Evolutionary conservation across 2,797 vertebrate genomes (phyloP), one percentile per base, ranked within the genome.

Genomic region (Xerus rutilus): DNA sequence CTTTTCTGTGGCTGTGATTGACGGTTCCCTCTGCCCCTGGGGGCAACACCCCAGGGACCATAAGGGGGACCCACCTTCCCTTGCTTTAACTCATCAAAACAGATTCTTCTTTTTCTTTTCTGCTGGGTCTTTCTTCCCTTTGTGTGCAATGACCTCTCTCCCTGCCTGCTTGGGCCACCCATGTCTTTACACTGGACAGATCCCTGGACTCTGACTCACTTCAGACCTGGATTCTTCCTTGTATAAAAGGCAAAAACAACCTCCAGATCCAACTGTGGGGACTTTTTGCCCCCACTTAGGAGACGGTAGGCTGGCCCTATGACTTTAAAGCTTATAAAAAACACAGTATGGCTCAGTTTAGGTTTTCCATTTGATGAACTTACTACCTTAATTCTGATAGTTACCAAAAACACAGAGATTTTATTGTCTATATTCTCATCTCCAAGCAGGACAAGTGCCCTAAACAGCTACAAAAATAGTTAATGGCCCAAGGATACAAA

Each of bases 1-100:
- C 93, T 89, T 94, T 97, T 97, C 95, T 95, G 76, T 65, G 84
- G 32, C 93, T 88, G 67, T 97, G 96, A 98, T 93, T 97, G 96
- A 96, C 82, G 5, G 94, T 57, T 96, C 87, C 88, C 74, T 78
- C 47, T 94, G 97, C 69, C 86, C 96, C 95, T 91, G 74, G 92
- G 96, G 88, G 86, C 95, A 96, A 82, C 93, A 93, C 84, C 90
- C 86, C 90, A 74, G 86, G 86, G 96, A 95, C 96, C 94, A 47
- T 77, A 78, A 76, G 82, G 83, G 82, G 28, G 30, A 84, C 79
- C 85, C 89, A 97, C 91, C 93, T 96, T 94, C 84, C 87, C 69
- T 87, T 18, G 25, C 84, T 95, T 84, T 85, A 86, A 96, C 83
- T 96, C 96, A 94, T 97, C 94, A 86, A 54, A 92, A 89, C 15